Evolutionary conservation across 2,797 vertebrate species (phyloP).

Genomic region (Tinamus major): DNA sequence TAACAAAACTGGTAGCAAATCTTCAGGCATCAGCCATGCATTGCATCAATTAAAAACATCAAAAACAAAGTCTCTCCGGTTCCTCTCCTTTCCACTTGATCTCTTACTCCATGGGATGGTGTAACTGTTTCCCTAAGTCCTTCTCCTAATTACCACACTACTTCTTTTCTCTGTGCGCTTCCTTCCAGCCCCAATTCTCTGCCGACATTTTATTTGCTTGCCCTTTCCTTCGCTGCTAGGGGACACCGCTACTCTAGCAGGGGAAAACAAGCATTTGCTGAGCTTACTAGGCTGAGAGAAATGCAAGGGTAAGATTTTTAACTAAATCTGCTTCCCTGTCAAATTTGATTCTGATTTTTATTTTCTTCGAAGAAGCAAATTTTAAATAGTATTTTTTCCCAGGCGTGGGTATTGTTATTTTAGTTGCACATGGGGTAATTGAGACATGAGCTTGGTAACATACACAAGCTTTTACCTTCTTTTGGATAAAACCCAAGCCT

Average conservation of each 20-base stretch:
- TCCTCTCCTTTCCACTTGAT: conserved; percentile 62
- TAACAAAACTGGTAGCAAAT: conserved; percentile 74
- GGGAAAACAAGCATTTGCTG: conserved; percentile 33
- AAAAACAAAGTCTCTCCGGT: conserved; percentile 57
- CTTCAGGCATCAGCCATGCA: conserved; percentile 69
- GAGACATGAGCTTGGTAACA: background rate
- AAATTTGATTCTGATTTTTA: background rate
- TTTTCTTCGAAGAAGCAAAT: background rate
- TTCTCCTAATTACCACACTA: conserved; percentile 37
- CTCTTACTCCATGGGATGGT: conserved; percentile 54
- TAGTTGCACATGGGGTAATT: background rate
- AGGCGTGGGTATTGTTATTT: background rate
- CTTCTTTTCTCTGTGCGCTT: conserved; percentile 10
- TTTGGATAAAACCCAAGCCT: background rate
- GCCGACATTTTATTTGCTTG: conserved; percentile 14
- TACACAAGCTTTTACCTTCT: background rate
- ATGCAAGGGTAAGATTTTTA: background rate
- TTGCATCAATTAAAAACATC: conserved; percentile 75
- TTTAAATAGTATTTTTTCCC: background rate
- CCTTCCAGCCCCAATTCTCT: background rate
- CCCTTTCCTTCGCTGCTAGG: conserved; percentile 24
- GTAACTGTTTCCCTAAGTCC: conserved; percentile 42
- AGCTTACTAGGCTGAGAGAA: background rate
- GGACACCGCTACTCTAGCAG: background rate
- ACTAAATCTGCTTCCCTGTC: background rate